Percentiles rank a stretch among this genome's conserved stretches.
phyloP scores from a whole-genome alignment of 2,113 vertebrate genomes.

The Craseonycteris thonglongyai region DNA sequence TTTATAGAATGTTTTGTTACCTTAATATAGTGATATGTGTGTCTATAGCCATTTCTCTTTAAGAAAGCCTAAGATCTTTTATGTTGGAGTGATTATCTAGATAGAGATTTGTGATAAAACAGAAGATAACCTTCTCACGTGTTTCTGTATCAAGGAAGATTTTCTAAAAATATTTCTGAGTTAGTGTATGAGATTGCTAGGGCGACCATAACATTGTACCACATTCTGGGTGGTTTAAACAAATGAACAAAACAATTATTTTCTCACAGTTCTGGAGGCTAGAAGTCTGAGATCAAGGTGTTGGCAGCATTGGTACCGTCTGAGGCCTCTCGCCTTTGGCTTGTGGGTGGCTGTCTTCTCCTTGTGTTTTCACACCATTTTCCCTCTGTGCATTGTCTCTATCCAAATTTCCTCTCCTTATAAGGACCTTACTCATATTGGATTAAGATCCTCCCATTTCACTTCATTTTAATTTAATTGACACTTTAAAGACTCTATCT shows the following conservation, averaged over 20 bases:
- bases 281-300: not conserved
- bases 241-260: not conserved
- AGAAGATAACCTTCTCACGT: not conserved
- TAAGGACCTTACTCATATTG: not conserved
- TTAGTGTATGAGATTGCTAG: not conserved
- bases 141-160: not conserved
- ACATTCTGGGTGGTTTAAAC: not conserved
- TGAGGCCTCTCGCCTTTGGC: not conserved
- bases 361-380: not conserved
- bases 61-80: not conserved
- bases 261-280: not conserved
- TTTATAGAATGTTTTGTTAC: not conserved
- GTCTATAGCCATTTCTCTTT: slow-evolving; percentile 3
- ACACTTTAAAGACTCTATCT: not conserved
- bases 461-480: not conserved
- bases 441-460: not conserved
- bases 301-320: not conserved
- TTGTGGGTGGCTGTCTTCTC: not conserved
- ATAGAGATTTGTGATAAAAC: not conserved
- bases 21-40: not conserved
- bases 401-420: not conserved
- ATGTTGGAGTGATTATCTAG: not conserved
- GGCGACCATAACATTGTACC: not conserved
- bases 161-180: not conserved
- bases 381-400: not conserved